phyloP scores from a whole-genome alignment of 2,797 vertebrate species.

The Tamandua tetradactyla region DNA sequence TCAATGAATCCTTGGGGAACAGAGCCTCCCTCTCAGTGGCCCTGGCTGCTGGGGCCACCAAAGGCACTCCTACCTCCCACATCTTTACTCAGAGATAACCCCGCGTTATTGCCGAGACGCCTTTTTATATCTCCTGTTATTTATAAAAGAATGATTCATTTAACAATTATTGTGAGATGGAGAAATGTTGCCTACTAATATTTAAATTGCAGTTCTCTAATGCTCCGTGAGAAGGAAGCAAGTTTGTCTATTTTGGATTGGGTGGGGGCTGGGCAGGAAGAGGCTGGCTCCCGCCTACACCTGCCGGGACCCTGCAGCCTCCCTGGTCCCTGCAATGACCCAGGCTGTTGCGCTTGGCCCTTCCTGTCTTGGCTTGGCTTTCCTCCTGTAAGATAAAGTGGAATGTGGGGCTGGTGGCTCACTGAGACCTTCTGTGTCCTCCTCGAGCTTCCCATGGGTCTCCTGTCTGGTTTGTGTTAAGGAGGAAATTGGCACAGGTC shows the following conservation, averaged over 20 bases:
- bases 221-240: not conserved
- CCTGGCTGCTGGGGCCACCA: conserved; percentile 65
- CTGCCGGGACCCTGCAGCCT: not conserved
- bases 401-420: not conserved
- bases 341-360: too few species aligned
- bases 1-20: conserved; percentile 18
- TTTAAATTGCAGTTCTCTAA: conserved; percentile 79
- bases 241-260: not conserved
- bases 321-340: not conserved
- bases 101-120: conserved; percentile 70
- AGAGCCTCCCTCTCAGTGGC: conserved; percentile 72
- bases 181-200: conserved; percentile 81
- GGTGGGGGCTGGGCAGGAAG: not conserved
- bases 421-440: not conserved
- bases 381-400: not conserved
- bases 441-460: fast-evolving
- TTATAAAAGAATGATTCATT: conserved; percentile 87
- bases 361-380: not conserved
- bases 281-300: fast-evolving
- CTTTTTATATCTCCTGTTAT: conserved; percentile 84
- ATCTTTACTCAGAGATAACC: conserved; percentile 84
- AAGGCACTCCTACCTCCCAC: conserved; percentile 81
- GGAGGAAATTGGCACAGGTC: not conserved
- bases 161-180: conserved; percentile 79
- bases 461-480: not conserved